These are phyloP conservation scores for Lucinisca nassula DNA, from an alignment of 2,888 invertebrate genomes.

Conservation along the genomic window DNA sequence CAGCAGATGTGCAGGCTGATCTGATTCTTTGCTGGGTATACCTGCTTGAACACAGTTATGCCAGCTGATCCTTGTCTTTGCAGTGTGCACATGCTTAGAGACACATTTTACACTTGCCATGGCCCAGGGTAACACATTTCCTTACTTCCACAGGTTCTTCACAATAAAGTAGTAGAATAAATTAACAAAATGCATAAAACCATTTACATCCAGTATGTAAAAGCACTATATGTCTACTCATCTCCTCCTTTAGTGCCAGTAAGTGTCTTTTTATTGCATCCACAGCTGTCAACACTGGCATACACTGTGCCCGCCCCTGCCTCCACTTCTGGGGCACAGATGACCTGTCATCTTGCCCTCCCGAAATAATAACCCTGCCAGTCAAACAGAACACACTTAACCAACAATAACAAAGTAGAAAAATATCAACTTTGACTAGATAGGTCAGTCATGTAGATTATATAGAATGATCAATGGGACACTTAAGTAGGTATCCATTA, in stretches of 20 bases:
- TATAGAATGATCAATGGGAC: constrained; percentile 7
- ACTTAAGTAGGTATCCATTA: constrained; percentile 11
- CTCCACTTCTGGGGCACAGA: background rate
- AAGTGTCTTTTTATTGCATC: background rate
- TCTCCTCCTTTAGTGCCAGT: background rate
- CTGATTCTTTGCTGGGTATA: too few species aligned
- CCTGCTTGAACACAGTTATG: too few species aligned
- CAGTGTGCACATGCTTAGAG: too few species aligned
- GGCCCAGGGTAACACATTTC: background rate
- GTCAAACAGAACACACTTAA: constrained; percentile 69
- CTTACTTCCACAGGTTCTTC: background rate
- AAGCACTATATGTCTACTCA: background rate
- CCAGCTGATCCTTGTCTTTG: too few species aligned
- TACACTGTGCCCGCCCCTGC: background rate
- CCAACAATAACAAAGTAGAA: constrained; percentile 75
- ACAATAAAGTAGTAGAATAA: constrained; percentile 1
- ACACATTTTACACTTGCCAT: too few species aligned
- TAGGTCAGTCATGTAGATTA: constrained; percentile 46
- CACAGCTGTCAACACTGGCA: background rate
- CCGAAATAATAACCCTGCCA: constrained; percentile 27
- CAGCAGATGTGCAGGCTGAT: too few species aligned
- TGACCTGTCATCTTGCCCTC: background rate
- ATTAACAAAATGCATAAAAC: constrained; percentile 10
- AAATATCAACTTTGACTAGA: constrained; percentile 75
- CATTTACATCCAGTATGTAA: constrained; percentile 16